These are phyloP conservation scores for Argyresthia goedartella DNA, from an alignment of 2,888 invertebrate species.

Conservation along the genomic window DNA sequence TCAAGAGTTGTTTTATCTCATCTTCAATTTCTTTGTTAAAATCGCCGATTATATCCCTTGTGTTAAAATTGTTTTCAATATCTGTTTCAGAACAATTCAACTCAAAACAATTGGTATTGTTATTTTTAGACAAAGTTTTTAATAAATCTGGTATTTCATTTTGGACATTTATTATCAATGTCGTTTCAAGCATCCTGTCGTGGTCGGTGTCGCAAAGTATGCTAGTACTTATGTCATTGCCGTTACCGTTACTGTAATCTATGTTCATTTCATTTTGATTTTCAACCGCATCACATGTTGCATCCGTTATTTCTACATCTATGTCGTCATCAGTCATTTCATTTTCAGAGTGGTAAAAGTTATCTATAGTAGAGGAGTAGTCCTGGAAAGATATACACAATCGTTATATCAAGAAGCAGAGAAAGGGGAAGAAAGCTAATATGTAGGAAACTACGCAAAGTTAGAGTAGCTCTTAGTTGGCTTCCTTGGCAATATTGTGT, in stretches of 20 bases:
- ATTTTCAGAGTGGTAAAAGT: conserved; percentile 63
- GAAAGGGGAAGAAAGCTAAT: no score
- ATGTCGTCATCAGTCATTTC: conserved; percentile 65
- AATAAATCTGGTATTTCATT: conserved; percentile 56
- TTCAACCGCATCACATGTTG: conserved; percentile 30
- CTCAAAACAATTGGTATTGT: conserved; percentile 37
- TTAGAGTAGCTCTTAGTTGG: no score
- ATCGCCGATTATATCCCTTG: conserved; percentile 68
- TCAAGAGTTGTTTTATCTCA: conserved; percentile 64
- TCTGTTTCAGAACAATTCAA: conserved; percentile 45
- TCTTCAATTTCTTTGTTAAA: conserved; percentile 73
- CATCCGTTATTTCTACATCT: conserved; percentile 49
- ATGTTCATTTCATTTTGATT: conserved; percentile 24
- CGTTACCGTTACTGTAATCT: conserved; percentile 41
- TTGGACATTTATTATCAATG: neutral
- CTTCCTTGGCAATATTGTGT: no score
- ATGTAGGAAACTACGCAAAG: no score
- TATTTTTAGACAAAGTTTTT: conserved; percentile 51
- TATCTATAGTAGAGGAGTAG: conserved; percentile 58
- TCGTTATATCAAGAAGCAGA: no score
- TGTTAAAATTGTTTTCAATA: conserved; percentile 58
- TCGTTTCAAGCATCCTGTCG: neutral
- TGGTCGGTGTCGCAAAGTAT: neutral
- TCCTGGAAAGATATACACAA: conserved; percentile 33
- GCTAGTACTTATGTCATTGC: conserved; percentile 25